phyloP scores from a whole-genome alignment of 2,888 invertebrate species.

The Philonicus albiceps region DNA sequence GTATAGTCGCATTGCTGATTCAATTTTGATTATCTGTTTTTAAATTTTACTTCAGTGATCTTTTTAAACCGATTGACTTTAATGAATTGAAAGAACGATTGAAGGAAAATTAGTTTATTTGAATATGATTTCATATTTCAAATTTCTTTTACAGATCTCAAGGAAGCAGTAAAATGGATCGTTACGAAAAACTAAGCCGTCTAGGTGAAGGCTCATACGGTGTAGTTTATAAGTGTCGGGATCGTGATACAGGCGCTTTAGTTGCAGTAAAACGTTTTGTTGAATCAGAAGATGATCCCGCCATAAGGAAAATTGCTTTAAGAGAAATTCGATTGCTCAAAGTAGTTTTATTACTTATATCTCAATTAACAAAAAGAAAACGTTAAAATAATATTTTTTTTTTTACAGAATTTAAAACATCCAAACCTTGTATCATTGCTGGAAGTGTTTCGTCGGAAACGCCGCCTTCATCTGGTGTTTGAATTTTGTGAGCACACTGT shows the following conservation, averaged over 20 bases:
- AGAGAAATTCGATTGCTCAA: constrained; percentile 94
- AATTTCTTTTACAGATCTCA: constrained; percentile 70
- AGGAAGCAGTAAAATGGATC: constrained; percentile 88
- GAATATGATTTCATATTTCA: not conserved
- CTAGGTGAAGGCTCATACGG: constrained; percentile 97
- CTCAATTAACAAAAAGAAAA: constrained; percentile 37
- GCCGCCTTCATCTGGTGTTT: constrained; percentile 96
- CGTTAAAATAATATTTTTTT: constrained; percentile 25
- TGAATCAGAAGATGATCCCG: constrained; percentile 95
- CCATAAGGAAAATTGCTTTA: constrained; percentile 94
- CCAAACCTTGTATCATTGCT: constrained; percentile 96
- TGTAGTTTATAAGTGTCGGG: constrained; percentile 94
- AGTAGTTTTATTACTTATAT: constrained; percentile 65
- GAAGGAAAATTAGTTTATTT: too few species aligned
- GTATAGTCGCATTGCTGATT: too few species aligned
- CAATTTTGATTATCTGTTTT: too few species aligned
- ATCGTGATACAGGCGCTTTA: constrained; percentile 91
- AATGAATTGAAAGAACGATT: too few species aligned
- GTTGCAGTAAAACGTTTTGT: constrained; percentile 98
- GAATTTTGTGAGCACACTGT: constrained; percentile 98
- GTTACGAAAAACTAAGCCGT: constrained; percentile 93
- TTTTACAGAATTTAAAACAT: constrained; percentile 89
- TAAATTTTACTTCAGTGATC: too few species aligned
- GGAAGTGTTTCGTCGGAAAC: constrained; percentile 95
- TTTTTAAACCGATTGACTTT: too few species aligned